Conservation (phyloP, 2,113 vertebrate genomes). For the Zapornia atra region DNA sequence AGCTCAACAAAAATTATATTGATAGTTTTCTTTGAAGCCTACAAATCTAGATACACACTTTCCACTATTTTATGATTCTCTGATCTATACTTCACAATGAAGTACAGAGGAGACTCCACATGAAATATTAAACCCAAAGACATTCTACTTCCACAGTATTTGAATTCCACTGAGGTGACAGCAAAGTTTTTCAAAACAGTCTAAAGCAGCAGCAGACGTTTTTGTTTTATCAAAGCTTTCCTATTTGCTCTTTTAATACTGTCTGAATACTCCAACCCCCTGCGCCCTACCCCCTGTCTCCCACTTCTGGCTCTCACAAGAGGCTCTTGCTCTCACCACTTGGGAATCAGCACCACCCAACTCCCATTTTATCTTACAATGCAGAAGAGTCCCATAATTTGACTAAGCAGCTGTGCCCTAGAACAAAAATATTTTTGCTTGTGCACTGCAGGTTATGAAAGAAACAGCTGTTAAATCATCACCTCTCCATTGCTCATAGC, state of each 20-base stretch:
- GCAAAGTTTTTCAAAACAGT: not conserved
- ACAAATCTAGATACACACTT: not conserved
- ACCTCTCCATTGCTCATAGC: not conserved
- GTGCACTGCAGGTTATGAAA: not conserved
- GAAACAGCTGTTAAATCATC: not conserved
- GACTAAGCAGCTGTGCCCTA: not conserved
- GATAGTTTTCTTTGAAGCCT: not conserved
- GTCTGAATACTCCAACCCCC: not conserved
- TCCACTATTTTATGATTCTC: not conserved
- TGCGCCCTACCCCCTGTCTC: accelerated
- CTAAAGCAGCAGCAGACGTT: not conserved
- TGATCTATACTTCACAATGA: not conserved
- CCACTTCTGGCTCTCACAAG: not conserved
- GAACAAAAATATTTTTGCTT: not conserved
- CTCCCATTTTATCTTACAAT: not conserved
- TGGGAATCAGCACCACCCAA: not conserved
- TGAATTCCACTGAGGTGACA: not conserved
- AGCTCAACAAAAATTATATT: not conserved
- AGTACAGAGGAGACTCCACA: not conserved
- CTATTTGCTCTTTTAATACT: not conserved
- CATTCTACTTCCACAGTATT: not conserved
- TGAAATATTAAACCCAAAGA: not conserved
- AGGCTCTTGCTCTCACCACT: not conserved
- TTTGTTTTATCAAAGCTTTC: not conserved
- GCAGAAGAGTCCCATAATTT: not conserved